Conservation (phyloP, 2,113 vertebrate species). For the Notarius quadriscutis region DNA sequence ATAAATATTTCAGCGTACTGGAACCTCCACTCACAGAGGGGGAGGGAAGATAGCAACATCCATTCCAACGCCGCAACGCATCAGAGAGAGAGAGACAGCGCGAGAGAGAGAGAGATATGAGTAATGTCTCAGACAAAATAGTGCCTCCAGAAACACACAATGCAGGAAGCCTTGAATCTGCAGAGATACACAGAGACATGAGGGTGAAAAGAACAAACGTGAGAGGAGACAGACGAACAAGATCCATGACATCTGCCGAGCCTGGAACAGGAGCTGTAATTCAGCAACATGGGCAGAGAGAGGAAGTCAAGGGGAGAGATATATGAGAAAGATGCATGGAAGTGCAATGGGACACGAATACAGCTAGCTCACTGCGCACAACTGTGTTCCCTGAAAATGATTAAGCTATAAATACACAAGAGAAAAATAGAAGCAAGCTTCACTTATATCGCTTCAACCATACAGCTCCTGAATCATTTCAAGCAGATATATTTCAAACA, state of each 20-base stretch:
- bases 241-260: slow-evolving; percentile 32
- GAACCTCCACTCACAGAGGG: slow-evolving; percentile 36
- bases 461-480: background rate
- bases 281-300: background rate
- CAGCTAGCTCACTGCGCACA: background rate
- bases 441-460: background rate
- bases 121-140: slow-evolving; percentile 6
- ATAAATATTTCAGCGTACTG: slow-evolving; percentile 46
- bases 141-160: slow-evolving; percentile 21
- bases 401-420: slow-evolving; percentile 20
- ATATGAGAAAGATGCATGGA: background rate
- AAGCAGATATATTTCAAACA: background rate
- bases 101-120: slow-evolving; percentile 17
- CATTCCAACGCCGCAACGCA: slow-evolving; percentile 5
- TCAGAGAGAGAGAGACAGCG: background rate
- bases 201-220: slow-evolving; percentile 29
- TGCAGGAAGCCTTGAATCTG: slow-evolving; percentile 22
- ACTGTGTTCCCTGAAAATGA: slow-evolving; percentile 1
- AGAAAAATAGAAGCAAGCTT: background rate
- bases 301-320: slow-evolving; percentile 14
- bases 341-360: slow-evolving; percentile 1
- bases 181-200: slow-evolving; percentile 15
- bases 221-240: slow-evolving; percentile 25
- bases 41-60: slow-evolving; percentile 26
- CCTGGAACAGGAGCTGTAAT: slow-evolving; percentile 20